phyloP scores from a whole-genome alignment of 2,113 vertebrate species.

The Phainopepla nitens region DNA sequence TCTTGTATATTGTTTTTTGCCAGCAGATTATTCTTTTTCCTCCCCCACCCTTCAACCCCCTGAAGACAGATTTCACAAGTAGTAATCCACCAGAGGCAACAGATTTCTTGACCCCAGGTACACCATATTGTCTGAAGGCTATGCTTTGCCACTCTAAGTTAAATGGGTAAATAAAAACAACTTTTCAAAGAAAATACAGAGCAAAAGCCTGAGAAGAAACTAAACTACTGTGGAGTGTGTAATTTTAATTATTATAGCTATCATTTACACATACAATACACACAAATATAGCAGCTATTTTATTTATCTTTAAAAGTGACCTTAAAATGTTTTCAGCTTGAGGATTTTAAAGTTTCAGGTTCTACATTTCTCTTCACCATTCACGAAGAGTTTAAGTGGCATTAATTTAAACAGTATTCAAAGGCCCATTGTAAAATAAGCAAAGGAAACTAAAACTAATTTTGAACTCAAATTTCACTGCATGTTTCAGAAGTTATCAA shows the following conservation, averaged over 20 bases:
- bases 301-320: not conserved
- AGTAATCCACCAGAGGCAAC: not conserved
- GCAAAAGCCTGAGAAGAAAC: not conserved
- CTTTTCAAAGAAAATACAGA: not conserved
- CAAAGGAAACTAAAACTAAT: not conserved
- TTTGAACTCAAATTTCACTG: not conserved
- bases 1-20: accelerated
- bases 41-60: not conserved
- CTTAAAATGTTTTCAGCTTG: not conserved
- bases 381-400: not conserved
- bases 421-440: not conserved
- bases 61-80: not conserved
- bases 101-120: not conserved
- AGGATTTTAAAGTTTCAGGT: not conserved
- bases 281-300: not conserved
- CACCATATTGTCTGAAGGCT: not conserved
- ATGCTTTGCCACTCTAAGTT: too few relatives aligned
- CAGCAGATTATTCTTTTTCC: not conserved
- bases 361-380: not conserved
- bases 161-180: too few relatives aligned
- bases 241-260: not conserved
- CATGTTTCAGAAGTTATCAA: not conserved
- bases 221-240: not conserved
- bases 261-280: not conserved
- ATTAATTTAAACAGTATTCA: not conserved